phyloP scores from a whole-genome alignment of 2,113 vertebrate species.

The Brachionichthys hirsutus region DNA sequence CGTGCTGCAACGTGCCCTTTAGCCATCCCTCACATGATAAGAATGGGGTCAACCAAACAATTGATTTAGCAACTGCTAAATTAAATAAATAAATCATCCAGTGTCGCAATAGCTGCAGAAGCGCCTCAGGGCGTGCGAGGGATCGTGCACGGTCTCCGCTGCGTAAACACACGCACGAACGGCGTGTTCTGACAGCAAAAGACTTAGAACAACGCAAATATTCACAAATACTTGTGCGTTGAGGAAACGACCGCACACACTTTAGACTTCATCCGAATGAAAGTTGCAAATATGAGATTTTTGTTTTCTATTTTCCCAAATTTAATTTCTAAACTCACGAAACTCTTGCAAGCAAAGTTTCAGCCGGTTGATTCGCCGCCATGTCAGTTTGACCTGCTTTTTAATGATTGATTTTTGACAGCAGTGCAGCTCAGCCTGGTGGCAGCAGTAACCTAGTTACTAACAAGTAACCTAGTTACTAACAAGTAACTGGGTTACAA shows the following conservation, averaged over 20 bases:
- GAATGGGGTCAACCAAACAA: slow-evolving; percentile 15
- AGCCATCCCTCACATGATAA: neutral
- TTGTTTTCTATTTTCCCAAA: no score
- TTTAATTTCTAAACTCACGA: no score
- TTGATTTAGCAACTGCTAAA: slow-evolving; percentile 1
- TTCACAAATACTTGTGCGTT: slow-evolving; percentile 4
- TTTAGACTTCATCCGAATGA: slow-evolving; percentile 8
- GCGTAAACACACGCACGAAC: slow-evolving; percentile 28
- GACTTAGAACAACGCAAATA: neutral
- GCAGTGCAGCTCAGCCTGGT: slow-evolving; percentile 27
- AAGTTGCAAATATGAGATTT: no score
- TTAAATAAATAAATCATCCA: slow-evolving; percentile 19
- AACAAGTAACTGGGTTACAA: no score
- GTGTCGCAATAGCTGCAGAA: slow-evolving; percentile 25
- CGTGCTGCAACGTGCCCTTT: slow-evolving; percentile 9
- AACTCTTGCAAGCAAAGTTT: neutral
- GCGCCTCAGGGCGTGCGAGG: neutral
- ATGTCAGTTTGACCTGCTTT: slow-evolving; percentile 6
- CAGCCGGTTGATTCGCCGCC: neutral
- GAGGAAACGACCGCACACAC: no score
- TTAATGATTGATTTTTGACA: slow-evolving; percentile 38
- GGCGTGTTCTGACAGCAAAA: slow-evolving; percentile 1
- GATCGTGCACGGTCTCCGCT: slow-evolving; percentile 16
- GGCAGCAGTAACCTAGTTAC: neutral
- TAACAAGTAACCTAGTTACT: neutral